phyloP scores from a whole-genome alignment of 2,797 vertebrate genomes.

The Poecilia picta region DNA sequence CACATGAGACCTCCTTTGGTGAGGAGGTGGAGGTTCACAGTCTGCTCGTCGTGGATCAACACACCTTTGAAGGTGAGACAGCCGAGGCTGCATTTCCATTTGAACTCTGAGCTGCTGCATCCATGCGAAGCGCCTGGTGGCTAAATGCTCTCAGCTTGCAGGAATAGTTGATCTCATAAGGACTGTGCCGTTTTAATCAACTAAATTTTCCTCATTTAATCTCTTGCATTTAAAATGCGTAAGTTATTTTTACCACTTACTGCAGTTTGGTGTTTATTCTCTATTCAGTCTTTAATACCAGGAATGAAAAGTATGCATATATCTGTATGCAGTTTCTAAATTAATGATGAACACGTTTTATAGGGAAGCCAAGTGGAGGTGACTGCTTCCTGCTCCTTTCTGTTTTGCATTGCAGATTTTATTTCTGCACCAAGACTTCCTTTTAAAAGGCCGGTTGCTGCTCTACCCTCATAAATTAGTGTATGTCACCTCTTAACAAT shows the following conservation, averaged over 20 bases:
- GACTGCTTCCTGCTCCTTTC: slow-evolving; percentile 18
- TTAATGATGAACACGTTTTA: slow-evolving; percentile 12
- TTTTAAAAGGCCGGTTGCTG: slow-evolving; percentile 12
- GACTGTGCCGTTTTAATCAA: not conserved
- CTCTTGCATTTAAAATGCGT: not conserved
- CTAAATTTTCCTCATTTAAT: not conserved
- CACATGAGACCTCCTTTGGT: slow-evolving; percentile 95
- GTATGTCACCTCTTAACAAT: slow-evolving; percentile 39
- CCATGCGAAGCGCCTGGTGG: slow-evolving; percentile 14
- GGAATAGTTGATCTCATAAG: slow-evolving; percentile 7
- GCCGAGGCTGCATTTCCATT: slow-evolving; percentile 30
- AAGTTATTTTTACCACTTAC: not conserved
- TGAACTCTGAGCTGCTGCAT: slow-evolving; percentile 35
- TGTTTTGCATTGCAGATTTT: slow-evolving; percentile 63
- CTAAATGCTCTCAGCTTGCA: slow-evolving; percentile 3
- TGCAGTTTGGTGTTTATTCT: not conserved
- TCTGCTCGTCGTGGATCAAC: slow-evolving; percentile 97
- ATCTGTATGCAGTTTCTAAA: not conserved
- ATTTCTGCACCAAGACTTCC: slow-evolving; percentile 13
- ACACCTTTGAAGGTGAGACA: slow-evolving; percentile 95
- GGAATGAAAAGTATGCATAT: not conserved
- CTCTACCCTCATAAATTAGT: slow-evolving; percentile 28
- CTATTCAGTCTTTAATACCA: not conserved
- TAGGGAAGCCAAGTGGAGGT: slow-evolving; percentile 13
- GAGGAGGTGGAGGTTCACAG: slow-evolving; percentile 99